Evolutionary conservation across 2,113 vertebrate species (phyloP).

Genomic region (Gymnarchus niloticus): DNA sequence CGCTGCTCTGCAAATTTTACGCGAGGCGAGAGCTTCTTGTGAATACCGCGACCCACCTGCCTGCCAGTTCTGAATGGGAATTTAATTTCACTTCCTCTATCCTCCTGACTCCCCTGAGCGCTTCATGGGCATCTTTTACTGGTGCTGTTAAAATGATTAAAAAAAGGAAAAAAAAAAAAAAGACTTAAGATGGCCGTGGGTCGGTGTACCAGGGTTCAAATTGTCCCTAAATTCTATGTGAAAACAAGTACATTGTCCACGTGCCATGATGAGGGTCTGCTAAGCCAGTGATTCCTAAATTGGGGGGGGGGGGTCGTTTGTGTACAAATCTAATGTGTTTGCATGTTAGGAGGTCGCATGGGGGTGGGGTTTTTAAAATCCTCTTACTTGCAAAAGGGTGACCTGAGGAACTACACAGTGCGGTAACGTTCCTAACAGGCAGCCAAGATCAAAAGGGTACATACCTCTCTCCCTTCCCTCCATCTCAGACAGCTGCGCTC

Average conservation of each 20-base stretch:
- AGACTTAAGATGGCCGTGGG: not conserved
- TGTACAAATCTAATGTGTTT: too few species aligned
- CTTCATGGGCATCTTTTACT: not conserved
- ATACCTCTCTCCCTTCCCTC: not conserved
- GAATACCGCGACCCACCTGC: not conserved
- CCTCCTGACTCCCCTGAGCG: not conserved
- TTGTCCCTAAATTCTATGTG: not conserved
- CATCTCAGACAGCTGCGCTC: not conserved
- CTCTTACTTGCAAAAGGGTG: too few species aligned
- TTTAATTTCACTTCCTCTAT: not conserved
- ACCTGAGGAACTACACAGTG: too few species aligned
- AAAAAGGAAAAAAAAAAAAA: not conserved
- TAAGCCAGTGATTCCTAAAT: too few species aligned
- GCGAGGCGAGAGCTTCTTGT: not conserved
- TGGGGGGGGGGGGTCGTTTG: too few species aligned
- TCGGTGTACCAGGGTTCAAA: not conserved
- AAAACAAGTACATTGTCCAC: not conserved
- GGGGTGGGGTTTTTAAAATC: too few species aligned
- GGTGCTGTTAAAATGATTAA: conserved; percentile 3
- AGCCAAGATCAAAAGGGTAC: too few species aligned
- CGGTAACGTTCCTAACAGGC: too few species aligned
- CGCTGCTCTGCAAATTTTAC: not conserved
- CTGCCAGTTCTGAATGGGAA: not conserved
- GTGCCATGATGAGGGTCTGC: not conserved
- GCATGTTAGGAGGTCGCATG: too few species aligned